Percentiles rank a stretch among this genome's conserved stretches.
These are phyloP conservation scores for Acanthornis magna DNA, from an alignment of 2,797 vertebrate species.

Conservation along the genomic window DNA sequence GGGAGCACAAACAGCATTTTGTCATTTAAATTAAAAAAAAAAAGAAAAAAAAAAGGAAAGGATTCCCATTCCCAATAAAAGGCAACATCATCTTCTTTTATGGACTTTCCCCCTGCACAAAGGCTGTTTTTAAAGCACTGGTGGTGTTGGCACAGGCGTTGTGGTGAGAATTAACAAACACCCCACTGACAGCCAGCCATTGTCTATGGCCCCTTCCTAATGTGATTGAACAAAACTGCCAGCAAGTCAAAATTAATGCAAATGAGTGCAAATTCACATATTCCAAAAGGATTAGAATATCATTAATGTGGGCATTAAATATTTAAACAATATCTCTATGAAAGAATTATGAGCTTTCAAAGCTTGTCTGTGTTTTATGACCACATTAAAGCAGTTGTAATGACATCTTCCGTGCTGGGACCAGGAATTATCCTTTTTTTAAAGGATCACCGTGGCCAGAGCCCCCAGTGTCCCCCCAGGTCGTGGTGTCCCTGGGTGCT, in stretches of 20 bases:
- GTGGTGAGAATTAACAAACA: constrained; percentile 2
- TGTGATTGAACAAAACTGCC: constrained; percentile 28
- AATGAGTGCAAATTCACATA: constrained; percentile 50
- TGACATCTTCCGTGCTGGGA: neutral
- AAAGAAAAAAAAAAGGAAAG: neutral
- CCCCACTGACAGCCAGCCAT: neutral
- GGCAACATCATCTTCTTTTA: neutral
- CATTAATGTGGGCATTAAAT: constrained; percentile 68
- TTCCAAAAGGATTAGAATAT: constrained; percentile 63
- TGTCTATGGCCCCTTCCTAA: constrained; percentile 26
- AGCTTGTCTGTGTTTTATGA: neutral
- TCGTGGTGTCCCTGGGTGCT: neutral
- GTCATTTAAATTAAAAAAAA: neutral
- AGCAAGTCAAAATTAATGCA: constrained; percentile 54
- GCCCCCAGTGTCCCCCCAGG: neutral
- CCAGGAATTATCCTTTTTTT: neutral
- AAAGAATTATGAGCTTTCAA: constrained; percentile 50
- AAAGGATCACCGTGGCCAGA: neutral
- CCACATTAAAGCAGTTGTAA: constrained; percentile 8
- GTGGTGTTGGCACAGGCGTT: neutral
- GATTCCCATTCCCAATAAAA: neutral
- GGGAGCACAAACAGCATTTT: neutral
- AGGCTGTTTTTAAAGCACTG: neutral
- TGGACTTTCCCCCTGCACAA: neutral
- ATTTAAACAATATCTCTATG: constrained; percentile 65